Evolutionary conservation across 1,140 invertebrate genomes (phyloP), one percentile per base, ranked within the genome.

Genomic region (Drosophila sechellia): DNA sequence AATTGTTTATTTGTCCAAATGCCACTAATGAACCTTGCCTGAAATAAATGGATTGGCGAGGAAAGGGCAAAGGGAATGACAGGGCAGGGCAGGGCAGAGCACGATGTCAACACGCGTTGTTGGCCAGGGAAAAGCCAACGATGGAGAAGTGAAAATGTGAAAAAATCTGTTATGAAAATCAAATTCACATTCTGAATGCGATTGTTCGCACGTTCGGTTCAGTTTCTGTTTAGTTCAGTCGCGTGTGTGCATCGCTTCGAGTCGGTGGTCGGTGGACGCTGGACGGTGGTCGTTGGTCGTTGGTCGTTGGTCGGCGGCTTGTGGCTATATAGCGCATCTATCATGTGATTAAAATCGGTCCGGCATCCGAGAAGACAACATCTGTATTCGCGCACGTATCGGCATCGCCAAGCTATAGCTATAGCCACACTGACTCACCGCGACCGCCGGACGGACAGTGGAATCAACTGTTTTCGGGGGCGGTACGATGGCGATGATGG

Each of bases 1-100:
- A 81, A 60, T 87, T 86, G 83, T 86, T 81, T 86, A 83, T 86
- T 86, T 86, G 66, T 64, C 50, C 83, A 64, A 77, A 77, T 63
- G 59, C 64, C 72, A 69, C 74, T 77, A 83, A 75, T 84, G 76
- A 79, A 79, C 65, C 79, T 84, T 68, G 64, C 43, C 64, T 56
- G 60, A 53, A 52, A 65, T 20, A 68, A 65, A 65, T 65, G 55
- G 42, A 37, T 63, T 12, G 57, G 6, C 39, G 43, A 43, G 53
- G 49, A 40, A 72, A 37, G 46, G 46, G 11, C 22, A 49, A 72
- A 37, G 46, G 46, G 11, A 17, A 49, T 43, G 40, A 20, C 37
- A 22, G 72, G 52, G 61, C 31, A 55, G 63, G 42, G 42, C 42
- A 43, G 17, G 42, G 42, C 17, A 45, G 42, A 17, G 42, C 42